These are phyloP conservation scores for Conus ventricosus DNA, from an alignment of 1,140 invertebrate species.

Conservation along the genomic window DNA sequence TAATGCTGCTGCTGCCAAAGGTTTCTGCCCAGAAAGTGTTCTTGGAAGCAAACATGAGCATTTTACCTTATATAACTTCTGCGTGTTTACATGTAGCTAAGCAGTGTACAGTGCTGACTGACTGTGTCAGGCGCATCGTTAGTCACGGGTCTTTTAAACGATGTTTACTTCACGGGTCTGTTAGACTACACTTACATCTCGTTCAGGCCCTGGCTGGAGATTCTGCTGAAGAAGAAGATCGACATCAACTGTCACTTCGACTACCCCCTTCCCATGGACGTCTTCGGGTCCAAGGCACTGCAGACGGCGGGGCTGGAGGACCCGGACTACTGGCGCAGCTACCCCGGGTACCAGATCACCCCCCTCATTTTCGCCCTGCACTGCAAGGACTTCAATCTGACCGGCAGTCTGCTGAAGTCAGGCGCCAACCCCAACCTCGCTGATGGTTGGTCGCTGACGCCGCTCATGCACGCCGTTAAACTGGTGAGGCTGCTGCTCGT, in stretches of 20 bases:
- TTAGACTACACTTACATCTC: too few relatives aligned
- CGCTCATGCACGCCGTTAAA: slow-evolving; percentile 77
- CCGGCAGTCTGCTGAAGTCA: slow-evolving; percentile 67
- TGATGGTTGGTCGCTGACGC: slow-evolving; percentile 74
- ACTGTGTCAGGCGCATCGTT: too few relatives aligned
- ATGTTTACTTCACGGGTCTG: too few relatives aligned
- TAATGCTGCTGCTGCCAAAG: too few relatives aligned
- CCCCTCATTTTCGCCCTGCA: slow-evolving; percentile 72
- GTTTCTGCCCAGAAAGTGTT: too few relatives aligned
- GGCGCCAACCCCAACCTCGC: slow-evolving; percentile 73
- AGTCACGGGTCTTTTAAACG: too few relatives aligned
- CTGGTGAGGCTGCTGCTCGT: slow-evolving; percentile 53
- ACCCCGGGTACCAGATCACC: slow-evolving; percentile 56
- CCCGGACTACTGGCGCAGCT: slow-evolving; percentile 49
- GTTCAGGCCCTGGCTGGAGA: background rate
- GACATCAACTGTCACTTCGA: slow-evolving; percentile 61
- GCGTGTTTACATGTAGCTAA: too few relatives aligned
- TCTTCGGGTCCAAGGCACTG: slow-evolving; percentile 34
- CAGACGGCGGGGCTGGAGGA: slow-evolving; percentile 44
- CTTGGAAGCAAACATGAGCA: too few relatives aligned
- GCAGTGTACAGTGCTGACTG: too few relatives aligned
- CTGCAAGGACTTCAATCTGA: slow-evolving; percentile 61
- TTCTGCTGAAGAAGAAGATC: slow-evolving; percentile 51
- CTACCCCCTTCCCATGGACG: slow-evolving; percentile 58
- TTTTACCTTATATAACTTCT: too few relatives aligned